phyloP scores from a whole-genome alignment of 2,888 invertebrate species.

The Stegophylla sp. region DNA sequence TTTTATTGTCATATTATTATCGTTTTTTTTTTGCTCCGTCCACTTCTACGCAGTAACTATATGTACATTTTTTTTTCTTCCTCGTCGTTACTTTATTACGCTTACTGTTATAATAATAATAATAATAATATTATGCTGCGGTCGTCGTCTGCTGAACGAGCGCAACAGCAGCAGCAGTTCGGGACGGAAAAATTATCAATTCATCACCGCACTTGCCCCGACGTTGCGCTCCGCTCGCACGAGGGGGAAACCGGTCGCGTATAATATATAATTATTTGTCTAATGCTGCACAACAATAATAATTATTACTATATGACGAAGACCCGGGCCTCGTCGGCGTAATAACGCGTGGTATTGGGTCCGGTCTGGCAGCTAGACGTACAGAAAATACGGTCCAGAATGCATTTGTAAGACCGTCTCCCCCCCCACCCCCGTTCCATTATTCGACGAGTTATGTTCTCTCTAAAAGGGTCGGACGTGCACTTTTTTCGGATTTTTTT shows the following conservation, averaged over 20 bases:
- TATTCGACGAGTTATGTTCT: conserved; percentile 29
- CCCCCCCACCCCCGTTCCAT: conserved; percentile 14
- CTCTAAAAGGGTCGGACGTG: conserved; percentile 48
- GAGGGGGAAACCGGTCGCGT: conserved; percentile 29
- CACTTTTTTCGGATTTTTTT: too few species aligned
- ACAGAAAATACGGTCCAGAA: conserved; percentile 21
- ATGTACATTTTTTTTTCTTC: not conserved
- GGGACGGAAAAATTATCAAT: not conserved
- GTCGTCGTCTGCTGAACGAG: too few species aligned
- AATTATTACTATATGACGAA: conserved; percentile 40
- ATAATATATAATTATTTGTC: conserved; percentile 43
- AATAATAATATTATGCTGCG: too few species aligned
- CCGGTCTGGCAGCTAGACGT: too few species aligned
- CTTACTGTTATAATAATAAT: not conserved
- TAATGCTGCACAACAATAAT: conserved; percentile 51
- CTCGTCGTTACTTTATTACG: not conserved
- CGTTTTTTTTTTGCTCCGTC: not conserved
- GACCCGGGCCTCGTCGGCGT: conserved; percentile 9
- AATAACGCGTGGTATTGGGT: not conserved
- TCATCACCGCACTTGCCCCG: not conserved
- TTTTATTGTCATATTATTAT: too few species aligned
- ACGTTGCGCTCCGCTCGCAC: not conserved
- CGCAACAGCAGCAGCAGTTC: too few species aligned
- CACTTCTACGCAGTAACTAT: not conserved
- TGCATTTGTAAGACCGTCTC: not conserved